A percentile compares a stretch with the other conserved stretches of the same genome.
phyloP scores from a whole-genome alignment of 64 coral and sea anemone genomes.

The Orbicella faveolata region DNA sequence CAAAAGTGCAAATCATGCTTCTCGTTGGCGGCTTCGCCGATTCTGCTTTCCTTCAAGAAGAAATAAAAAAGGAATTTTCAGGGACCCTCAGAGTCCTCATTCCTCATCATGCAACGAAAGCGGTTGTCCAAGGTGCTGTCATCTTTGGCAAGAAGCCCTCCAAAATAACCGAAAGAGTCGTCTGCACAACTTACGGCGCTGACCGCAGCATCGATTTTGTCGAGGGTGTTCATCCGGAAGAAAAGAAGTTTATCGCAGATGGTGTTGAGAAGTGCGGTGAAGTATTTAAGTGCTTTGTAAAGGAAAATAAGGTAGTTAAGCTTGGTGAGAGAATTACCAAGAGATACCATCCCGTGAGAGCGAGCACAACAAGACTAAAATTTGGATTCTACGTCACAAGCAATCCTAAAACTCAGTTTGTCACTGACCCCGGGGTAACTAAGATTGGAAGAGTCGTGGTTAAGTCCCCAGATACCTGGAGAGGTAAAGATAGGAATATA shows the following conservation, averaged over 20 bases:
- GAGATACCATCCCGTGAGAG: not conserved
- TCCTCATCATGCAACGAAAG: not conserved
- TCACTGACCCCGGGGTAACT: not conserved
- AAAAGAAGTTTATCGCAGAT: not conserved
- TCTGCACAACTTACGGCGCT: not conserved
- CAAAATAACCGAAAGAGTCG: not conserved
- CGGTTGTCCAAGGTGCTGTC: slow-evolving; percentile 4
- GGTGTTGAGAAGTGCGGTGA: not conserved
- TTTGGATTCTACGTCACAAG: not conserved
- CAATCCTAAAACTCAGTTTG: not conserved
- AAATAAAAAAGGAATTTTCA: not conserved
- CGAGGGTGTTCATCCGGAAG: not conserved
- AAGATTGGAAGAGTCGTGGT: not conserved
- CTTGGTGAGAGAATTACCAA: not conserved
- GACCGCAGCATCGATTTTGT: not conserved
- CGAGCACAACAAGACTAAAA: too few species aligned
- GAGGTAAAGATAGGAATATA: not conserved
- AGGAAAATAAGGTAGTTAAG: not conserved
- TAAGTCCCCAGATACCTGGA: not conserved
- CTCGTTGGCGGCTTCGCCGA: not conserved
- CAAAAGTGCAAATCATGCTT: not conserved
- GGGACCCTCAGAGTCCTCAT: not conserved
- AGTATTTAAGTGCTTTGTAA: not conserved
- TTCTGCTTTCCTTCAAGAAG: not conserved
- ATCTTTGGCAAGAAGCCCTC: slow-evolving; percentile 1